Evolutionary conservation across 1,140 invertebrate genomes (phyloP), one percentile per base, ranked within the genome.

Genomic region (Lethocerus indicus): DNA sequence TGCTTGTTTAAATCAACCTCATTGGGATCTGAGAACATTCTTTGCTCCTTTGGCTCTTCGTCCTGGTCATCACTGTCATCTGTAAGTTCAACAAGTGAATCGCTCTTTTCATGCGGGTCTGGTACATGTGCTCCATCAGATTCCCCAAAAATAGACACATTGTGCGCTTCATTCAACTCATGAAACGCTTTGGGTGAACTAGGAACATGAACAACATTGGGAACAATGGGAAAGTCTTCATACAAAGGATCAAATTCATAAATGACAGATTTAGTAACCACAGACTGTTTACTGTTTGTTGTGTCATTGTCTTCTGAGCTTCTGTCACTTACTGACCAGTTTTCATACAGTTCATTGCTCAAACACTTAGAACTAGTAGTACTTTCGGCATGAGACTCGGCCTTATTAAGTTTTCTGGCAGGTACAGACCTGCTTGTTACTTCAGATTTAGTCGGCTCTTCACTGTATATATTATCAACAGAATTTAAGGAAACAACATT

Each of bases 171-270:
- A n/a, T n/a, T n/a, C n/a, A n/a, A n/a, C n/a, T n/a, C n/a, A n/a
- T n/a, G n/a, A n/a, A n/a, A n/a, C n/a, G n/a, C n/a, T n/a, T n/a
- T n/a, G n/a, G n/a, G n/a, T n/a, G n/a, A n/a, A n/a, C n/a, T n/a
- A n/a, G n/a, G n/a, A n/a, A n/a, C n/a, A n/a, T n/a, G n/a, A n/a
- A n/a, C n/a, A n/a, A n/a, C n/a, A n/a, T n/a, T n/a, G n/a, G n/a
- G n/a, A n/a, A 43, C 12, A 5, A 23, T 24, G 12, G 41, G 41
- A 16, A 24, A 49, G 25, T 53, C 54, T 32, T 58, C 54, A 56
- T 53, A 57, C 24, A 63, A 53, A 49, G 58, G 58, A 41, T 63
- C 59, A 53, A 61, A 59, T 54, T 63, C 60, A 23, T 50, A 54
- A 26, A 63, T 59, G 18, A 61, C 51, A n/a, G 59, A 57, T 46